Evolutionary conservation across 2,888 invertebrate species (phyloP).

Genomic region (Nomada goodeniana): DNA sequence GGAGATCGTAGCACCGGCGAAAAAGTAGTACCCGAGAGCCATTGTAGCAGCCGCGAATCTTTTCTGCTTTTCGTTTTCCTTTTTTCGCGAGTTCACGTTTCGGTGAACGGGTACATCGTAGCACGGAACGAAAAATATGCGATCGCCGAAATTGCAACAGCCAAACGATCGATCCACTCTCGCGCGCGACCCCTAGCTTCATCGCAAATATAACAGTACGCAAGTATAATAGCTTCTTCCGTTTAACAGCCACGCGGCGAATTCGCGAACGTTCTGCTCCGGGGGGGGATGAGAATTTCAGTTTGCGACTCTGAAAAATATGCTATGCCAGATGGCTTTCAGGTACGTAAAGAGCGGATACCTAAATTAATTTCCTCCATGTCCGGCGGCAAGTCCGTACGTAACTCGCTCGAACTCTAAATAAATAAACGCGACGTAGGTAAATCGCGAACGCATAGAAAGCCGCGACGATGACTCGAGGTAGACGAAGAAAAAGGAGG

Average conservation of each 20-base stretch:
- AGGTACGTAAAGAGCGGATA: constrained; percentile 70
- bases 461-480: constrained; percentile 48
- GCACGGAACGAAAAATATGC: neutral
- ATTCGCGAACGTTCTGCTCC: constrained; percentile 31
- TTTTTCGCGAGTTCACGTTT: constrained; percentile 6
- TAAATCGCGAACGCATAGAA: constrained; percentile 48
- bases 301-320: constrained; percentile 55
- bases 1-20: constrained; percentile 49
- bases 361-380: constrained; percentile 61
- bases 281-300: constrained; percentile 43
- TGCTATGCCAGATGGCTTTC: constrained; percentile 67
- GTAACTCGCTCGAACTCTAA: constrained; percentile 39
- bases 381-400: constrained; percentile 44
- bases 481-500: constrained; percentile 9
- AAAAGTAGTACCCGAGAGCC: constrained; percentile 56
- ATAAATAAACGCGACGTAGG: constrained; percentile 44
- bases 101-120: neutral
- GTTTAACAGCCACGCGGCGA: neutral
- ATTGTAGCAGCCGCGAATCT: constrained; percentile 14
- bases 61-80: neutral
- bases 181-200: constrained; percentile 11
- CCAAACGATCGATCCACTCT: constrained; percentile 11
- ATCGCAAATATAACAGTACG: neutral
- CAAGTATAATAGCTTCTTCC: neutral
- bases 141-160: constrained; percentile 1